phyloP scores from a whole-genome alignment of 2,797 vertebrate genomes.

The Erpetoichthys calabaricus region DNA sequence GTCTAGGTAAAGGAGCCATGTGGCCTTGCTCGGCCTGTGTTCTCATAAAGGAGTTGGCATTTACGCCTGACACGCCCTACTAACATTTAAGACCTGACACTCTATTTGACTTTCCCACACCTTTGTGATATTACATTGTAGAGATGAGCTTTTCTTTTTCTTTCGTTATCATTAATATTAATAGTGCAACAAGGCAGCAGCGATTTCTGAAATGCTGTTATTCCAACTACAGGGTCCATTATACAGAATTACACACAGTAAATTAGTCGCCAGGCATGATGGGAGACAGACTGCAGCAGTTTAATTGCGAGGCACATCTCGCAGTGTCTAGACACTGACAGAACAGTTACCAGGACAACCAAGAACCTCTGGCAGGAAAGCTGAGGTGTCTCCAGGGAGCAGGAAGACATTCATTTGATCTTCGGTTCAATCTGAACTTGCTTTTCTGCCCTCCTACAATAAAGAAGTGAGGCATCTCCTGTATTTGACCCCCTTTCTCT shows the following conservation, averaged over 20 bases:
- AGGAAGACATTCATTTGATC: conserved; percentile 9
- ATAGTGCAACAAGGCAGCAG: no score
- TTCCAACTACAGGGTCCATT: neutral
- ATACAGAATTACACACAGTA: conserved; percentile 1
- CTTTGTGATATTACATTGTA: no score
- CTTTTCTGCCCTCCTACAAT: no score
- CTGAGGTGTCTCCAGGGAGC: conserved; percentile 9
- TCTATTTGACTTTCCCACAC: no score
- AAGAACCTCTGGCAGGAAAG: conserved; percentile 2
- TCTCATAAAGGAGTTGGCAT: no score
- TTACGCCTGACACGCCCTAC: no score
- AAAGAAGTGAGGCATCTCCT: conserved; percentile 1
- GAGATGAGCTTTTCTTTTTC: no score
- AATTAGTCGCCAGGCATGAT: neutral
- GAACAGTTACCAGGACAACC: conserved; percentile 8
- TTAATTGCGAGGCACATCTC: conserved; percentile 10
- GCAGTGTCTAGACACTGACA: conserved; percentile 9
- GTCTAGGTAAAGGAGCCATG: no score
- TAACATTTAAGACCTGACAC: no score
- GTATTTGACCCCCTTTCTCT: neutral
- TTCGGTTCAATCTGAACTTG: conserved; percentile 6
- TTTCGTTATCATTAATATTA: no score
- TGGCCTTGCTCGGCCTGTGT: no score
- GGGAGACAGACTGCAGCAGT: conserved; percentile 1
- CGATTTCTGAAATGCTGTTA: no score